phyloP scores from a whole-genome alignment of 2,113 vertebrate genomes.

The Rhinolophus sinicus region DNA sequence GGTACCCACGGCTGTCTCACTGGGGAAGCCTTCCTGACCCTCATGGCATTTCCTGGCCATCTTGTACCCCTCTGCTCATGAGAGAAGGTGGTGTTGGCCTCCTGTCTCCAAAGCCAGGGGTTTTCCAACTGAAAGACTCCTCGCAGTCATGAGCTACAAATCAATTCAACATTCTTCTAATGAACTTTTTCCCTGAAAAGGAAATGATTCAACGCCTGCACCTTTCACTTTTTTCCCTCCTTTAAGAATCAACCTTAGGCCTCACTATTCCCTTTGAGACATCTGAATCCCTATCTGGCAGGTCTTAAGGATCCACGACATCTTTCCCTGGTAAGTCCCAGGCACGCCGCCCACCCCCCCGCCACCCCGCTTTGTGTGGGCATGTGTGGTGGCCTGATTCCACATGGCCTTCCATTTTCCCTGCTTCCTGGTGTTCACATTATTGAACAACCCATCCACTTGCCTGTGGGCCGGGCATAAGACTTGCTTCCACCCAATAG shows the following conservation, averaged over 20 bases:
- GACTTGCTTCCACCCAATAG: no score
- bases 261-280: not conserved
- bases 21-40: no score
- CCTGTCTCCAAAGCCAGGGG: no score
- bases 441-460: not conserved
- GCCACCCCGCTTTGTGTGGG: not conserved
- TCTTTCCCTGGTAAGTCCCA: not conserved
- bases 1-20: not conserved
- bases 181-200: not conserved
- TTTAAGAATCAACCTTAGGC: not conserved
- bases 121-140: no score
- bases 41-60: not conserved
- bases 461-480: not conserved
- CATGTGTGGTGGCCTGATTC: not conserved
- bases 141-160: no score
- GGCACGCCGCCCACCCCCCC: no score
- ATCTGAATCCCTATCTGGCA: rapidly evolving
- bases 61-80: rapidly evolving
- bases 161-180: not conserved
- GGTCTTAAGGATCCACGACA: rapidly evolving
- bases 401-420: no score
- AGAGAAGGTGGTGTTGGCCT: not conserved
- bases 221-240: not conserved
- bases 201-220: not conserved
- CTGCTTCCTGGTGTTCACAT: rapidly evolving